Conservation (phyloP, 2,113 vertebrate genomes). For the Ovis aries region DNA sequence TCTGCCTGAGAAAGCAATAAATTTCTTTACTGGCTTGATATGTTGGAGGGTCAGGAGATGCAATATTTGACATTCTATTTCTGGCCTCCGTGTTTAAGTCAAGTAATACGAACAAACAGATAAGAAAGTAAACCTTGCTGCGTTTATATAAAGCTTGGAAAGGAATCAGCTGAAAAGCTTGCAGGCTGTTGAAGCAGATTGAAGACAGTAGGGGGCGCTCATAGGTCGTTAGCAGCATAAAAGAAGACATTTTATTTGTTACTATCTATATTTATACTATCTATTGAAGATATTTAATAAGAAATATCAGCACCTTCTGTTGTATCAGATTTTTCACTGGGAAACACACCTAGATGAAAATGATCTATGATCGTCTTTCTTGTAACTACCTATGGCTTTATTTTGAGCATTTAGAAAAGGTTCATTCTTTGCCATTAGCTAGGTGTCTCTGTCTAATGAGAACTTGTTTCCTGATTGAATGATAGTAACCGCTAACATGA, state of each 20-base stretch:
- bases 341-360: neutral
- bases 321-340: neutral
- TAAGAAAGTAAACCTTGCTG: neutral
- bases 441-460: neutral
- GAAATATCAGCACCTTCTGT: neutral
- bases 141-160: neutral
- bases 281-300: neutral
- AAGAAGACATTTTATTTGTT: neutral
- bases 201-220: neutral
- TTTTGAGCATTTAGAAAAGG: neutral
- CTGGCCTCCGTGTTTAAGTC: neutral
- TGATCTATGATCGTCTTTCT: neutral
- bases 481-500: neutral
- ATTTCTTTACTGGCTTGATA: neutral
- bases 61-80: neutral
- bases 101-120: neutral
- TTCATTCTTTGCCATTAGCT: neutral
- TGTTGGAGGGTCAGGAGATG: neutral
- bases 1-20: neutral
- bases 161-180: neutral
- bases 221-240: neutral
- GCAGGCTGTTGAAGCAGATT: neutral
- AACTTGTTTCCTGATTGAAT: neutral
- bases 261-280: neutral
- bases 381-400: neutral